Evolutionary conservation across 2,113 vertebrate species (phyloP), one percentile per base, ranked within the genome.

Genomic region (Misgurnus anguillicaudatus): DNA sequence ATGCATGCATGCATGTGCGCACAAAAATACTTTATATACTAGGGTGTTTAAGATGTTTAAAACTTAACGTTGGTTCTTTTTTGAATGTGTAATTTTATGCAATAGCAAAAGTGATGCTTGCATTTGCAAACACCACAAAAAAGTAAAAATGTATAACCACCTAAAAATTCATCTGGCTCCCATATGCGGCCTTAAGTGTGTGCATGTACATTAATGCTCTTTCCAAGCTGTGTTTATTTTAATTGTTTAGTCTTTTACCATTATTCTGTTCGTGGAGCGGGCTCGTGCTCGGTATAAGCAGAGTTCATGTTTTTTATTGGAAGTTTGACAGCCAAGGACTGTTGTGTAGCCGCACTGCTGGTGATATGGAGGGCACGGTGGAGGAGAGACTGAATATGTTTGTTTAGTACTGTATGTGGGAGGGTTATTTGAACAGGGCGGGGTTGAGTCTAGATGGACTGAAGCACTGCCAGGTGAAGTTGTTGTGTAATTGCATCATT

Each of bases 281-380:
- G 9, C 51, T 60, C 41, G 21, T 4, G 31, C 13, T 55, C 36
- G 6, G 17, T 77, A 48, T 72, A 73, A 42, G 53, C 71, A 73
- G 75, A 84, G 71, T 66, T 75, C 66, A 79, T 67, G 76, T 82
- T 75, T 64, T 13, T 68, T 76, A 70, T 60, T 68, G 41, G 6
- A 45, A 11, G 9, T 45, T 24, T 38, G 8, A 66, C 17, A 58
- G 78, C 65, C 0, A 55, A 55, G 41, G 60, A 39, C 48, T 71
- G 48, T 19, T 71, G 55, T 39, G 68, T 63, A 31, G 74, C 11
- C 9, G 11, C 62, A 70, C 53, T 31, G 70, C 6, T 45, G 62
- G 57, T 74, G 21, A 64, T n/a, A 47, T 17, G 3, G 21, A 67
- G 39, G n/a, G 77, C 16, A 70, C 16, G 62, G 38, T 19, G 16